A percentile compares a stretch with the other conserved stretches of the same genome.
phyloP scores from a whole-genome alignment of 2,888 invertebrate genomes.

The Agonopterix alstromeriana region DNA sequence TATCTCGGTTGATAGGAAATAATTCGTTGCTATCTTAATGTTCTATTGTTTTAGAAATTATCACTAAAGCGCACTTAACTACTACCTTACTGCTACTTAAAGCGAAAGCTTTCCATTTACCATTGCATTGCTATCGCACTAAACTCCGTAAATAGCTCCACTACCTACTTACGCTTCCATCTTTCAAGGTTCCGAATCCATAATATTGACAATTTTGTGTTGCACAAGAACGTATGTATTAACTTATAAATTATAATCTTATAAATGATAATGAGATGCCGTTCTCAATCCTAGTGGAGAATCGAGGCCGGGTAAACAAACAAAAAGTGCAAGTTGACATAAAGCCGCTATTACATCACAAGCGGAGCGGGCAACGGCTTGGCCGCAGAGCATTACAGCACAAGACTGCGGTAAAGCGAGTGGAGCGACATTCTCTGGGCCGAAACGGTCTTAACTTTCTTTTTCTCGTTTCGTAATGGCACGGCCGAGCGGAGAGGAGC shows the following conservation, averaged over 20 bases:
- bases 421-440: slow-evolving; percentile 50
- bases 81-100: neutral
- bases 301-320: slow-evolving; percentile 30
- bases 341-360: slow-evolving; percentile 37
- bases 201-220: slow-evolving; percentile 6
- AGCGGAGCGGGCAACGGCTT: slow-evolving; percentile 27
- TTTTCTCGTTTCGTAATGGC: slow-evolving; percentile 66
- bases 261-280: slow-evolving; percentile 18
- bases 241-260: slow-evolving; percentile 3
- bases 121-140: neutral
- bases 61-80: slow-evolving; percentile 5
- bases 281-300: slow-evolving; percentile 22
- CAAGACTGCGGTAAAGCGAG: slow-evolving; percentile 26
- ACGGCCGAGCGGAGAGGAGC: slow-evolving; percentile 52
- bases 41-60: slow-evolving; percentile 10
- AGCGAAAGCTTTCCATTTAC: slow-evolving; percentile 4
- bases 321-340: slow-evolving; percentile 43
- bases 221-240: slow-evolving; percentile 10
- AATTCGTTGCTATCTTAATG: slow-evolving; percentile 10
- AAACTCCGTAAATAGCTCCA: neutral
- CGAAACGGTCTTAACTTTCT: slow-evolving; percentile 58
- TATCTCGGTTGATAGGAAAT: slow-evolving; percentile 5
- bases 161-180: neutral
- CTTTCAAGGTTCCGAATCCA: slow-evolving; percentile 8
- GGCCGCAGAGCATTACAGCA: slow-evolving; percentile 31